Percentiles rank a stretch among this genome's conserved stretches.
Conservation (phyloP, 1,140 invertebrate species). For the Samia ricini region DNA sequence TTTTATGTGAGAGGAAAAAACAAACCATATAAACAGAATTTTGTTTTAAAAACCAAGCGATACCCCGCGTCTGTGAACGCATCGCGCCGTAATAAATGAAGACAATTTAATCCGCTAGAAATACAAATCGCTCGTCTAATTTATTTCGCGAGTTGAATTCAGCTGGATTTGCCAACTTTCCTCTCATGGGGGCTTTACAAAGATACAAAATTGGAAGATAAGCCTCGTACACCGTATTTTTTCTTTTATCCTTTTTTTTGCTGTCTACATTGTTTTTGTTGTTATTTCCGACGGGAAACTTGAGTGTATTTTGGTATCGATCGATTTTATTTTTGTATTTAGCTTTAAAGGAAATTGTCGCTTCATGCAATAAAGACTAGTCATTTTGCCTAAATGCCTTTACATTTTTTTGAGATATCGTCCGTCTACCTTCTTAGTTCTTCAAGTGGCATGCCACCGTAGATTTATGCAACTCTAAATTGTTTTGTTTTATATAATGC, state of each 20-base stretch:
- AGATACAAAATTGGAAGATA: slow-evolving; percentile 16
- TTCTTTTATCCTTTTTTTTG: no score
- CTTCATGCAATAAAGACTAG: no score
- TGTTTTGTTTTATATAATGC: no score
- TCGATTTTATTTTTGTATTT: no score
- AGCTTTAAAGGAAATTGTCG: no score
- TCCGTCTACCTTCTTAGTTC: no score
- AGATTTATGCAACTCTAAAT: no score
- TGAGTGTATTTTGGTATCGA: not conserved
- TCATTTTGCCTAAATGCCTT: no score
- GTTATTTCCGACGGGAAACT: not conserved
- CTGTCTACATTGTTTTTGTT: slow-evolving; percentile 3
- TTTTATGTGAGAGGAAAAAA: not conserved
- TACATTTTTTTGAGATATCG: no score
- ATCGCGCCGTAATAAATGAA: slow-evolving; percentile 36
- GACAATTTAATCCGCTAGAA: slow-evolving; percentile 40
- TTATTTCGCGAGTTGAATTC: slow-evolving; percentile 45
- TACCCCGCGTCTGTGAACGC: not conserved
- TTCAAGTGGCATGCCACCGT: no score
- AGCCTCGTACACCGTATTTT: not conserved
- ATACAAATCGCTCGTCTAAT: slow-evolving; percentile 52
- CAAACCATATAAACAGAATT: not conserved
- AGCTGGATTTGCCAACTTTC: slow-evolving; percentile 35
- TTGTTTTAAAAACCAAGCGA: not conserved
- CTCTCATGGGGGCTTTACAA: slow-evolving; percentile 20